Conservation (phyloP, 92 coral and sea anemone species). For the Metridium senile region DNA sequence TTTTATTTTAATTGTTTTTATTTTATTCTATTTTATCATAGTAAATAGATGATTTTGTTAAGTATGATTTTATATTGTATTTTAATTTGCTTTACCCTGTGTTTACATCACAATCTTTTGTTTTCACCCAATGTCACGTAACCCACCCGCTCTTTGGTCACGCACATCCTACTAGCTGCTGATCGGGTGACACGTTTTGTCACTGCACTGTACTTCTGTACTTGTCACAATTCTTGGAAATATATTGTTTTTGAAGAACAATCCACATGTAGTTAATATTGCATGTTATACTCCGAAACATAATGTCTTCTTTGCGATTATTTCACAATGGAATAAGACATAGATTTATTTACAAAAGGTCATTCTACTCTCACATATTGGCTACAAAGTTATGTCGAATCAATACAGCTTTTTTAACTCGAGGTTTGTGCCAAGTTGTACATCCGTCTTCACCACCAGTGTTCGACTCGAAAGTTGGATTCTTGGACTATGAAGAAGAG, state of each 20-base stretch:
- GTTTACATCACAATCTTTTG: no score
- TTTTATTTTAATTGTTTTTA: no score
- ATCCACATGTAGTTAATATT: conserved; percentile 3
- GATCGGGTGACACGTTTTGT: not conserved
- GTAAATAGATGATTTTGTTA: no score
- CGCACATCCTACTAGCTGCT: no score
- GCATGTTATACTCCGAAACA: not conserved
- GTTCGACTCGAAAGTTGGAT: conserved; percentile 75
- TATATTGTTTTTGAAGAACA: not conserved
- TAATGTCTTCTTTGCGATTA: not conserved
- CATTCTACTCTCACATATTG: not conserved
- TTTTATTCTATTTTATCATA: no score
- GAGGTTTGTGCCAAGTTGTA: conserved; percentile 5
- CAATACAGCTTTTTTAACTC: not conserved
- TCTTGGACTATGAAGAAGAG: conserved; percentile 70
- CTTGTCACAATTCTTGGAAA: not conserved
- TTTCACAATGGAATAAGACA: not conserved
- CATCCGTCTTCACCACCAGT: conserved; percentile 57
- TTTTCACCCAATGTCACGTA: no score
- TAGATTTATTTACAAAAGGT: not conserved
- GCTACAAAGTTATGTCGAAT: not conserved
- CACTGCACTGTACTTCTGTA: not conserved
- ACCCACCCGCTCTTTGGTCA: conserved; percentile 44
- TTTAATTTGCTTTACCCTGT: no score
- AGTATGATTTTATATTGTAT: no score